Evolutionary conservation across 2,797 vertebrate genomes (phyloP).

Genomic region (Ibycter americanus): DNA sequence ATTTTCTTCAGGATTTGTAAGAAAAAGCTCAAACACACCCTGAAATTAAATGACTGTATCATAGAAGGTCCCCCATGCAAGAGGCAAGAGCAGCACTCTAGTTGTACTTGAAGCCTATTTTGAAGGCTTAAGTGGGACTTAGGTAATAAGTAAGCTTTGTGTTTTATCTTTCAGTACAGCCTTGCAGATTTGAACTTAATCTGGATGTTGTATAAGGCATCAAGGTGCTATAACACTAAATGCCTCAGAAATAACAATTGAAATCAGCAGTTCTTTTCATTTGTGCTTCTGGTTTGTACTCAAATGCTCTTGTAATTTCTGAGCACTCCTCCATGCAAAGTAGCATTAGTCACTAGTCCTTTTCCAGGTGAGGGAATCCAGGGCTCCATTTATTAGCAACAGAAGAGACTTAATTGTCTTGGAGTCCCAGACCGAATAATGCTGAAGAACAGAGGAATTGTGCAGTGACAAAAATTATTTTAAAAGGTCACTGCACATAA

Average conservation of each 20-base stretch:
- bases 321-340: background rate
- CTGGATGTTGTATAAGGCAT: background rate
- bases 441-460: background rate
- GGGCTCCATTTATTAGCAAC: background rate
- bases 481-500: background rate
- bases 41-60: background rate
- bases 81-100: background rate
- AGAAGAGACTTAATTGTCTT: background rate
- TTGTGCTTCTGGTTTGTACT: background rate
- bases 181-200: slow-evolving; percentile 5
- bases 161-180: slow-evolving; percentile 17
- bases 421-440: background rate
- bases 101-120: background rate
- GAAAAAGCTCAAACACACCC: background rate
- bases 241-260: background rate
- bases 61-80: background rate
- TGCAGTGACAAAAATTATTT: background rate
- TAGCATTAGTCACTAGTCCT: background rate
- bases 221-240: background rate
- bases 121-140: background rate
- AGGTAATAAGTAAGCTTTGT: background rate
- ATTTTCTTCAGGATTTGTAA: background rate
- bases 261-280: background rate
- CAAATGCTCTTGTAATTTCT: background rate
- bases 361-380: background rate